Conservation (phyloP, 1,140 invertebrate species). For the Cydia fagiglandana region DNA sequence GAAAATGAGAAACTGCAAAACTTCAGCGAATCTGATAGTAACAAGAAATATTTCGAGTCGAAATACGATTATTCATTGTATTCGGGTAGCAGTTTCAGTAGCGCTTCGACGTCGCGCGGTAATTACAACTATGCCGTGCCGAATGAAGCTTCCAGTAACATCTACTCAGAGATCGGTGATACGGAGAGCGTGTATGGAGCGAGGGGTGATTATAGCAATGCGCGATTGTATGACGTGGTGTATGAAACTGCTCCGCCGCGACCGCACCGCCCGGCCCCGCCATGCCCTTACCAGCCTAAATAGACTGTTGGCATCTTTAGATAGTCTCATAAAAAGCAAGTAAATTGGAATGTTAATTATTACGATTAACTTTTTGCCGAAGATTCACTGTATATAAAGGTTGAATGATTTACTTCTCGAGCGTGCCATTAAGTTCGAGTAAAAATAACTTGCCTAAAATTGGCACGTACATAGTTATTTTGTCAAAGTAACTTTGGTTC, state of each 20-base stretch:
- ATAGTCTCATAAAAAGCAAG: not conserved
- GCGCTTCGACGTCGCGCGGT: conserved; percentile 46
- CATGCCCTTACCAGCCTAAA: conserved; percentile 63
- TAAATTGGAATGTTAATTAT: conserved; percentile 5
- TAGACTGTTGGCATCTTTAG: conserved; percentile 26
- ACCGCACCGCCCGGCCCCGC: conserved; percentile 70
- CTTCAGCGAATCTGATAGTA: conserved; percentile 69
- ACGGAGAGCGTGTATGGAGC: conserved; percentile 37
- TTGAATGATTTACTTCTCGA: not conserved
- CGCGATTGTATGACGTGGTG: conserved; percentile 67
- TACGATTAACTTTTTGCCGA: not conserved
- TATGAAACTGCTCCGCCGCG: conserved; percentile 55
- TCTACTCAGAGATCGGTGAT: conserved; percentile 69
- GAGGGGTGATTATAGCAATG: conserved; percentile 44
- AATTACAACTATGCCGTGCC: conserved; percentile 55
- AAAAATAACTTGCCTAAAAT: not conserved
- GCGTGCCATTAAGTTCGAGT: conserved; percentile 1
- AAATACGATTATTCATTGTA: conserved; percentile 66
- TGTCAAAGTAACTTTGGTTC: too few relatives aligned
- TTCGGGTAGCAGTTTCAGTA: conserved; percentile 37
- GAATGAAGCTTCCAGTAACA: conserved; percentile 59
- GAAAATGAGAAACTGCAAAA: conserved; percentile 64
- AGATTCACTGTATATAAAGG: not conserved
- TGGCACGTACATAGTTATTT: not conserved
- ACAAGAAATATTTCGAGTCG: conserved; percentile 67